Evolutionary conservation across 2,113 vertebrate species (phyloP).

Genomic region (Sialia sialis): DNA sequence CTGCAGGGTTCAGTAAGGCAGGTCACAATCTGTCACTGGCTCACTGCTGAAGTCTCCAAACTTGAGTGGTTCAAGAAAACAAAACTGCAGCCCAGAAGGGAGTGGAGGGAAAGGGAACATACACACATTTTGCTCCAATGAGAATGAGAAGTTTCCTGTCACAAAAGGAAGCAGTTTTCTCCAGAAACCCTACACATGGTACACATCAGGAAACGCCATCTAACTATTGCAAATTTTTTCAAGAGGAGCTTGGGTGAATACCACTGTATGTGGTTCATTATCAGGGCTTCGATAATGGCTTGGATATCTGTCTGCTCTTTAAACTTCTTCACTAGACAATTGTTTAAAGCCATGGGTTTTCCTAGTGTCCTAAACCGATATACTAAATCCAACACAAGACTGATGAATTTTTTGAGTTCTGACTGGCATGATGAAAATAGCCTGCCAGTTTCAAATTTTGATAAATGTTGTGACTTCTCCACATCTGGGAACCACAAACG

Average conservation of each 20-base stretch:
- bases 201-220: background rate
- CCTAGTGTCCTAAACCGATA: background rate
- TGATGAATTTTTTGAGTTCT: background rate
- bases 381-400: background rate
- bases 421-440: background rate
- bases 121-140: background rate
- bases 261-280: background rate
- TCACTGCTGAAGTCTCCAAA: background rate
- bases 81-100: background rate
- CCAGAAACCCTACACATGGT: background rate
- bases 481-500: background rate
- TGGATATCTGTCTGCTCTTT: background rate
- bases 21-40: background rate
- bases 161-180: background rate
- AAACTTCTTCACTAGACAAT: background rate
- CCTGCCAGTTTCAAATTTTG: background rate
- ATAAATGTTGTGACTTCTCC: background rate
- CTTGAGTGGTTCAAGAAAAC: background rate
- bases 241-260: background rate
- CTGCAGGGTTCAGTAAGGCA: background rate
- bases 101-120: background rate
- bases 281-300: background rate
- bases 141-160: background rate
- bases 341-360: background rate
- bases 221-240: background rate